Conservation (phyloP, 2,888 invertebrate genomes). For the Melangyna quadrimaculata region DNA sequence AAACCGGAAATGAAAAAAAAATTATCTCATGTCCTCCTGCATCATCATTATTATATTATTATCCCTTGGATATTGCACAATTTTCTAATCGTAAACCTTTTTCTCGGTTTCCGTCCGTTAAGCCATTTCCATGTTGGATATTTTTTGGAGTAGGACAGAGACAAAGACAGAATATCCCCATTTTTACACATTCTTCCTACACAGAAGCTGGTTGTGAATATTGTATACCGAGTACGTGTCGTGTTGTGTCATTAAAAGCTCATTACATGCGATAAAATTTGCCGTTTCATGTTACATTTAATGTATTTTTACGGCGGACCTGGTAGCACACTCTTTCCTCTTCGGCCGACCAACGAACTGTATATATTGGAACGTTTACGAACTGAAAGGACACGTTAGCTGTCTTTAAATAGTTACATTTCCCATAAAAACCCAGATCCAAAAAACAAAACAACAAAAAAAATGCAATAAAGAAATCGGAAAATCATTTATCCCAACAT, state of each 20-base stretch:
- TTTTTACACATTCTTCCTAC: not conserved
- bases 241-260: conserved; percentile 64
- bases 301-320: conserved; percentile 35
- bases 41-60: conserved; percentile 3
- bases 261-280: conserved; percentile 63
- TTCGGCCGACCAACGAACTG: not conserved
- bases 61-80: conserved; percentile 5
- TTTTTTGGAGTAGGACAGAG: not conserved
- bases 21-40: conserved; percentile 35
- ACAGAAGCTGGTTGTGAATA: not conserved
- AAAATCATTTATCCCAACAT: conserved; percentile 33
- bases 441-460: not conserved
- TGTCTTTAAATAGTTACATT: not conserved
- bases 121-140: not conserved
- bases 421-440: not conserved
- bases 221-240: conserved; percentile 22
- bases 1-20: conserved; percentile 43
- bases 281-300: conserved; percentile 61
- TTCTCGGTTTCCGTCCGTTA: not conserved
- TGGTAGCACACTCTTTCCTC: not conserved
- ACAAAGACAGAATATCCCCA: not conserved
- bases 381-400: conserved; percentile 28
- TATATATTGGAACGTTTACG: not conserved
- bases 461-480: conserved; percentile 44
- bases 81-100: conserved; percentile 19